phyloP scores from a whole-genome alignment of 2,888 invertebrate species.

The Eledone cirrhosa region DNA sequence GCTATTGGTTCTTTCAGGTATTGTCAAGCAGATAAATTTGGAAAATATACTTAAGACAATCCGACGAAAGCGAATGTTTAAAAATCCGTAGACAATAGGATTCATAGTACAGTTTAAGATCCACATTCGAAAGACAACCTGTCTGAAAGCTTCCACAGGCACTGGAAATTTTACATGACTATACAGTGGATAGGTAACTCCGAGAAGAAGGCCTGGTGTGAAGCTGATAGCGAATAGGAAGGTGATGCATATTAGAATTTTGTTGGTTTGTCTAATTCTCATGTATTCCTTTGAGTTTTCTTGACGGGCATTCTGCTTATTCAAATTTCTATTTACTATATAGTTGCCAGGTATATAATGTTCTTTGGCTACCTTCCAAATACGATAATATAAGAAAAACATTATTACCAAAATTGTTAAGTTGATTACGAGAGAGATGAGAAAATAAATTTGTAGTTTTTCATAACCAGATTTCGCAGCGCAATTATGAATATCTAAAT shows the following conservation, averaged over 20 bases:
- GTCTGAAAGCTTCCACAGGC: background rate
- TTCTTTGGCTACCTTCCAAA: background rate
- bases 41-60: background rate
- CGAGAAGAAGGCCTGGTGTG: background rate
- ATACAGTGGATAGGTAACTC: background rate
- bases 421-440: background rate
- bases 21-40: background rate
- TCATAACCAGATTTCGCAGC: background rate
- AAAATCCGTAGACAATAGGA: constrained; percentile 3
- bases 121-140: background rate
- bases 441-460: background rate
- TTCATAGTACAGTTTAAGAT: constrained; percentile 14
- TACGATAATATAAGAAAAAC: background rate
- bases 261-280: background rate
- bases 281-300: background rate
- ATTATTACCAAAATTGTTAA: background rate
- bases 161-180: background rate
- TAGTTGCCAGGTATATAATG: background rate
- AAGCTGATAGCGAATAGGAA: background rate
- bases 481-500: background rate
- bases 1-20: background rate
- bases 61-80: background rate
- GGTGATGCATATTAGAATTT: background rate
- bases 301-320: background rate
- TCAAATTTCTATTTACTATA: background rate